Evolutionary conservation across 2,113 vertebrate species (phyloP).

Genomic region (Chiloscyllium plagiosum): DNA sequence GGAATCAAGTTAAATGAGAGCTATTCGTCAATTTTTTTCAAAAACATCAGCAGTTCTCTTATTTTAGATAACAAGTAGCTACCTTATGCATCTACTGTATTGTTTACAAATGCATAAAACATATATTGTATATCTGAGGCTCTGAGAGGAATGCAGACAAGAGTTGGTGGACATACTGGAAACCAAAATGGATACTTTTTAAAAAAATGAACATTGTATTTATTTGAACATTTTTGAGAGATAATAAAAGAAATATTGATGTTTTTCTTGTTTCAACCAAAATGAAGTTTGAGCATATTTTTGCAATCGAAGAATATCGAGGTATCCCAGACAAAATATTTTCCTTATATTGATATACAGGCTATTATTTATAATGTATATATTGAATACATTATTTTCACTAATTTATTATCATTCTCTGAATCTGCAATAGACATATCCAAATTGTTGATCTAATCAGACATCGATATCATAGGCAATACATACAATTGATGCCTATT

Average conservation of each 20-base stretch:
- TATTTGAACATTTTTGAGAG: neutral
- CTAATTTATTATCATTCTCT: neutral
- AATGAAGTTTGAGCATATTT: neutral
- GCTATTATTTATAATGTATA: neutral
- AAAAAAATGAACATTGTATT: neutral
- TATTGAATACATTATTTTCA: neutral
- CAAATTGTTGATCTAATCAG: neutral
- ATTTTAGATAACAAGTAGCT: too few relatives aligned
- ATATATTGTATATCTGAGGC: neutral
- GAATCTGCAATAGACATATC: neutral
- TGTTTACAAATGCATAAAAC: neutral
- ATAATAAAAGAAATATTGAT: neutral
- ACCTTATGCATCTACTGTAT: neutral
- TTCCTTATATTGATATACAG: neutral
- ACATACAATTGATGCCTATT: neutral
- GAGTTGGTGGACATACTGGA: neutral
- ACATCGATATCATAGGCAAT: neutral
- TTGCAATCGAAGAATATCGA: neutral
- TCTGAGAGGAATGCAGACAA: neutral
- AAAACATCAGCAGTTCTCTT: neutral
- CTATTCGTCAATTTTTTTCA: neutral
- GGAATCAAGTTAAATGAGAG: neutral
- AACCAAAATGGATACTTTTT: neutral
- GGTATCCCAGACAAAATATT: neutral
- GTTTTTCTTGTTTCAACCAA: neutral